Percentiles rank a stretch among this genome's conserved stretches.
Conservation (phyloP, 2,113 vertebrate genomes). For the Coptodon bakossiorum region DNA sequence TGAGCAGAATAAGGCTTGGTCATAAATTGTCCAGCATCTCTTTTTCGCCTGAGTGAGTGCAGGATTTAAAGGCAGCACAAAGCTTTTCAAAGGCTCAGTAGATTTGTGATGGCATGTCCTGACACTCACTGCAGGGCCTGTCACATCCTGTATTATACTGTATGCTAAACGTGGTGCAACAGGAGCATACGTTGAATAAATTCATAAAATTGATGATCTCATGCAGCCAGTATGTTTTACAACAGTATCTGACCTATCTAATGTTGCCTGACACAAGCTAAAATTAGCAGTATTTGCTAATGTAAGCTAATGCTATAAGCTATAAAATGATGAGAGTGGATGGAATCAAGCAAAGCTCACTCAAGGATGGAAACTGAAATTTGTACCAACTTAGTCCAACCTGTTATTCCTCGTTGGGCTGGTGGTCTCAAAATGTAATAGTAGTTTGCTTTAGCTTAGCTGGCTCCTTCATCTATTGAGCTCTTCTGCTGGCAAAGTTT, state of each 20-base stretch:
- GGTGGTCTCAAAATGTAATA: not conserved
- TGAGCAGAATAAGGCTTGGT: not conserved
- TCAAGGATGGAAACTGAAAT: not conserved
- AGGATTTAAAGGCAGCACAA: not conserved
- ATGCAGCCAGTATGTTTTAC: not conserved
- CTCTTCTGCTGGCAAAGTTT: not conserved
- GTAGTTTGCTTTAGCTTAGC: not conserved
- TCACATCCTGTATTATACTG: not conserved
- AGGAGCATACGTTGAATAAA: not conserved
- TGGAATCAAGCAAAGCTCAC: not conserved
- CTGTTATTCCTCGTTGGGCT: not conserved
- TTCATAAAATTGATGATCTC: not conserved
- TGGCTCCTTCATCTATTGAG: not conserved
- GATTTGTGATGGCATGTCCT: not conserved
- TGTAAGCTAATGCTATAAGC: not conserved
- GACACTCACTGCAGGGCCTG: not conserved
- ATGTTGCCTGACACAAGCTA: not conserved
- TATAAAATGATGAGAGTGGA: not conserved
- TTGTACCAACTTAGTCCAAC: not conserved
- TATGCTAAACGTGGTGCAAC: not conserved
- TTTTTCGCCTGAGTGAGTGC: not conserved
- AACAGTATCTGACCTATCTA: not conserved
- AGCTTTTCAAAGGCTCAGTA: not conserved
- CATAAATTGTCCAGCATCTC: not conserved
- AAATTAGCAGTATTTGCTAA: not conserved